These are phyloP conservation scores for Timema cristinae DNA, from an alignment of 2,888 invertebrate species.

Conservation along the genomic window DNA sequence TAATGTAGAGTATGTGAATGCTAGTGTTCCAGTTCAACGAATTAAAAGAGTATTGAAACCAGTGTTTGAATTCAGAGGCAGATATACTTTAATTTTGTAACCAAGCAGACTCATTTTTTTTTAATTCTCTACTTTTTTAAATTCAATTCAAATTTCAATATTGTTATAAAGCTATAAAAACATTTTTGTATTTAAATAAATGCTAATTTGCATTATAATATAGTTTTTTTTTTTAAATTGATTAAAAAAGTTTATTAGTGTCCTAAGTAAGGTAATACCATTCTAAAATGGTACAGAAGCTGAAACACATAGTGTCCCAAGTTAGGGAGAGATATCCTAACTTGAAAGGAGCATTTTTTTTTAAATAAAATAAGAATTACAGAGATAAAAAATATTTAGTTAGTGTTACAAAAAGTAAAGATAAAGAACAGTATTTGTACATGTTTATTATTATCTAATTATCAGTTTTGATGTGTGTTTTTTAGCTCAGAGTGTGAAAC, in stretches of 20 bases:
- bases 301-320: neutral
- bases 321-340: neutral
- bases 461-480: neutral
- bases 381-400: too few species aligned
- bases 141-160: neutral
- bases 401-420: too few species aligned
- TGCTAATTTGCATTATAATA: neutral
- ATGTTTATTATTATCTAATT: neutral
- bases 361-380: neutral
- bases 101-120: neutral
- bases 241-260: neutral
- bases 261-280: slow-evolving; percentile 3
- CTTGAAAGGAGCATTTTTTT: neutral
- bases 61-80: neutral
- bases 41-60: neutral
- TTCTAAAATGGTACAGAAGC: neutral
- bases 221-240: neutral
- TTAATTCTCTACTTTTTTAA: too few species aligned
- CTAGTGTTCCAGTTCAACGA: neutral
- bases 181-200: neutral
- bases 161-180: neutral
- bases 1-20: neutral
- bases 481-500: neutral
- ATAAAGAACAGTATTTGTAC: too few species aligned
- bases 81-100: slow-evolving; percentile 4